Evolutionary conservation across 2,888 invertebrate genomes (phyloP), one percentile per base, ranked within the genome.

Genomic region (Celastrina argiolus): DNA sequence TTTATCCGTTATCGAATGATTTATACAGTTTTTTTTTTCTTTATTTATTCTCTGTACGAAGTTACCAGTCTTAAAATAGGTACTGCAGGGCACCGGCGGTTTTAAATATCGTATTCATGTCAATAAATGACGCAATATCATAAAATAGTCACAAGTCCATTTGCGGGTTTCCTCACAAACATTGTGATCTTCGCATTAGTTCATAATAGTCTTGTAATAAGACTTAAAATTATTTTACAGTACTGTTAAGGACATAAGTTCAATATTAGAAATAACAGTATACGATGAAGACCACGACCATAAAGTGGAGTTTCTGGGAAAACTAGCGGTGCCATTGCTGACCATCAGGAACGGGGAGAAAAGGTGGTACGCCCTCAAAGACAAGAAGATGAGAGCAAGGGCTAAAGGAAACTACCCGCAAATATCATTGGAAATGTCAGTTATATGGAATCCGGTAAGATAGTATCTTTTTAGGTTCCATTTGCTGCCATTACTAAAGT

Each of bases 211-310:
- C n/a, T n/a, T n/a, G n/a, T n/a, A n/a, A n/a, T n/a, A n/a, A n/a
- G n/a, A n/a, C n/a, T n/a, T n/a, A n/a, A 12, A 28, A 42, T 45
- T 36, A 66, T 51, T 36, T 67, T 92, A 66, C 83, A 96, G 96
- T 81, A 97, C 97, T 83, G 94, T 97, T n/a, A 97, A 98, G 81
- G 99, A 99, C 81, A 97, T 99, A 72, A 98, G 98, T 77, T 96
- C 97, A 65, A 94, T 97, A 63, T 88, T 99, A 72, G 99, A 99
- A 80, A 92, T 99, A 65, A 99, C 99, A 0, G 98, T 99, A 0
- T 99, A 95, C 83, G 99, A 99, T 80, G 99, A 99, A 87, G 99
- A 99, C 83, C 94, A 98, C 69, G 98, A 98, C 82, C 98, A 99
- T 83, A 99, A 99, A 84, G 98, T 98, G 12, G 99, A 99, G 84